Base-by-base conservation (phyloP, 2,113 vertebrate species). In the Hyperoodon ampullatus region DNA sequence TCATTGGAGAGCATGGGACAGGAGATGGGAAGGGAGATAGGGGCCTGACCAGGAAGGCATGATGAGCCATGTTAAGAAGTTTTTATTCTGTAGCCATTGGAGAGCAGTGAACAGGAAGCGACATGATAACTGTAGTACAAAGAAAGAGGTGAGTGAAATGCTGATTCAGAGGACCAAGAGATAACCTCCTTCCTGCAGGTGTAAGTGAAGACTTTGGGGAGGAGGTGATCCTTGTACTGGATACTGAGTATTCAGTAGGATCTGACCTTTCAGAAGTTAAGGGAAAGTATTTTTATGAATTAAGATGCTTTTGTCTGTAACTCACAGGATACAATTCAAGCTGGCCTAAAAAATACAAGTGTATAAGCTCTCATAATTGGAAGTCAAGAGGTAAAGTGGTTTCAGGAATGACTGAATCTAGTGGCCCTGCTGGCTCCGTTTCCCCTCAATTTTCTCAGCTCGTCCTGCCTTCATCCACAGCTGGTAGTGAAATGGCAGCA, bases 251-350 rank as follows among this genome's bases (percentile, higher is more conserved):
- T 65, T 78, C 88, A 63, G 30, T 71, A 80, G 71, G 47, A 21
- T 55, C 42, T 81, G 78, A 24, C 53, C 65, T 95, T 85, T 96
- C 26, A 80, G 65, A 91, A 74, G 33, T 70, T 90, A 78, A 11
- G 63, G 47, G 39, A 35, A 58, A 81, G 60, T 47, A 75, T 90
- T 75, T 90, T 11, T 83, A 33, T 93, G 16, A 30, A 23, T 81
- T 96, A 83, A 90, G 53, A 82, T 85, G 39, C 30, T 89, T 81
- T 91, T 82, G 19, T 61, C 33, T 65, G 2, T 58, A 88, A 65
- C 50, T 83, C 90, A 96, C n/a, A 66, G 66, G 78, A 66, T 44
- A 18, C 23, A 66, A 6, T 16, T 93, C 28, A 86, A 19, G 23
- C 9, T 91, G 82, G 6, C 66, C 93, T 94, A 55, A 70, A 77